Conservation (phyloP, 2,113 vertebrate genomes). For the Microcebus ravelobensis region DNA sequence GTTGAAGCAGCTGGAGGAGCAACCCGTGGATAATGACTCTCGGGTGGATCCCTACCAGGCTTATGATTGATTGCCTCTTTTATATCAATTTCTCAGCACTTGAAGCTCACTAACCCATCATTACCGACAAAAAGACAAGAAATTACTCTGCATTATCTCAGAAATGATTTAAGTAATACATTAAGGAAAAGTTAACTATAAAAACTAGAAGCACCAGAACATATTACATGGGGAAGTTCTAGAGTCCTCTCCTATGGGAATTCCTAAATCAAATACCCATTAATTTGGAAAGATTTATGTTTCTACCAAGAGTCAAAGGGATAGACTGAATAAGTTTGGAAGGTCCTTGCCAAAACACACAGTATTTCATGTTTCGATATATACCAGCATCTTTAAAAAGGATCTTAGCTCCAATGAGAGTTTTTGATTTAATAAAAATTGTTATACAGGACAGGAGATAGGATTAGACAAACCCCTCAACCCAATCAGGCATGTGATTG, state of each 20-base stretch:
- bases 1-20: background rate
- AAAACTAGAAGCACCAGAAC: background rate
- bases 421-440: constrained; percentile 35
- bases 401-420: background rate
- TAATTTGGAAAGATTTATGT: constrained; percentile 2
- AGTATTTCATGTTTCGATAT: background rate
- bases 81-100: background rate
- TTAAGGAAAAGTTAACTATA: background rate
- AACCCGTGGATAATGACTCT: background rate
- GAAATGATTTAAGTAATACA: background rate
- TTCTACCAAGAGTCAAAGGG: background rate
- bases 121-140: background rate
- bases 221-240: background rate
- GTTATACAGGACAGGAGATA: background rate
- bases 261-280: background rate
- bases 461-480: constrained; percentile 26
- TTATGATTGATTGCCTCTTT: background rate
- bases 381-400: background rate
- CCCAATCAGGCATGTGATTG: background rate
- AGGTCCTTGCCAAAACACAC: constrained; percentile 9
- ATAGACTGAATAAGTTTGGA: background rate
- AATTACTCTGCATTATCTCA: background rate
- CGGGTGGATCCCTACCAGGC: background rate
- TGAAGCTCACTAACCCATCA: background rate
- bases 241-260: constrained; percentile 9